Base-by-base conservation (phyloP, 2,113 vertebrate species). In the Steatornis caripensis region DNA sequence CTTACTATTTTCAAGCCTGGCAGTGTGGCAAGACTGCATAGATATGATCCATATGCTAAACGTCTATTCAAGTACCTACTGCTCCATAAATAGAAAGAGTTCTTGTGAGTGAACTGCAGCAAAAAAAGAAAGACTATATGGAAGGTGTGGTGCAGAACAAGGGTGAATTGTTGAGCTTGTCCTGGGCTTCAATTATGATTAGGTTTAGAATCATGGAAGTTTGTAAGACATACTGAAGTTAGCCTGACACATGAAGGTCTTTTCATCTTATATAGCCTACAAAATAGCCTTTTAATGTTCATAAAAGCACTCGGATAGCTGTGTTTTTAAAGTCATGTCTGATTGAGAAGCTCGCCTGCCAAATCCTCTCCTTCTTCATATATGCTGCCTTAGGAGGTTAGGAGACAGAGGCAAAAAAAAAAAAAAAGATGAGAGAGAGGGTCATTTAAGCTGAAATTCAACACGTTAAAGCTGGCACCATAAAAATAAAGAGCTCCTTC, bases 401-500 rank as follows among this genome's bases (percentile, higher is more conserved):
- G 53, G 69, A 69, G 75, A 79, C 65, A 77, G 41, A 76, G 22
- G 12, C 0, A 62, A 64, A 61, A 90, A 77, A 36, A 62, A 14
- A 26, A 7, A 76, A 6, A 21, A 66, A 43, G 41, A 53, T 65
- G 19, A 86, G 46, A 65, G 54, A 92, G 74, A 39, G 90, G 70
- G 87, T 93, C 90, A 84, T 87, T 95, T 93, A 19, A 83, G 90
- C 66, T 82, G 77, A 94, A 94, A 95, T 96, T 93, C 95, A 96
- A 95, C 79, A 93, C 55, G 82, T 4, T 96, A 92, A 96, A 96
- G 84, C 32, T 89, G 84, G 32, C 61, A 95, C 84, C 57, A 72
- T 90, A 91, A 96, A 97, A 97, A 97, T 92, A 94, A 96, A 96
- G 94, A 94, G 93, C 91, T 97, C 89, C 93, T 82, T 97, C 95